Evolutionary conservation across 37 sponge, comb jelly and placozoan genomes (phyloP), one percentile per base, ranked within the genome.

Genomic region (Aphrocallistes beatrix): DNA sequence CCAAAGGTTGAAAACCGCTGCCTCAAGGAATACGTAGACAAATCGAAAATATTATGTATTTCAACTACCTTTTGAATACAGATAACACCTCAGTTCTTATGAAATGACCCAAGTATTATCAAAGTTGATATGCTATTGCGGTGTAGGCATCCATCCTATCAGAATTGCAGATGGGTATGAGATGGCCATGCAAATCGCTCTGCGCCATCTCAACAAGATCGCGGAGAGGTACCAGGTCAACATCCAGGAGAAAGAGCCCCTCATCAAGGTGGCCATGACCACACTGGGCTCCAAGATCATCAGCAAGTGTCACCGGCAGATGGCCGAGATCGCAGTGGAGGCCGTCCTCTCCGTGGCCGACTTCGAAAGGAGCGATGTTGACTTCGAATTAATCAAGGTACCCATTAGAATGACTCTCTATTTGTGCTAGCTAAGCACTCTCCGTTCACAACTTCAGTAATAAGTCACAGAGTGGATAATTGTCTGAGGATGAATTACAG

Each of bases 271-370:
- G 9, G 99, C 99, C 83, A 90, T 97, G 91, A 97, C 99, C 3
- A 93, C 99, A 0, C 91, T 97, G 0, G 95, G 99, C 21, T 97
- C 99, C 36, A 97, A 97, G 82, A 94, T 97, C 38, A 91, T 97
- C 51, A 97, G 94, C 42, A 88, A 92, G 10, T 97, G 99, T 88
- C 93, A 92, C 50, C 38, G 94, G 0, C 86, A 97, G 88, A 90
- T 97, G 90, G 99, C 99, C 25, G 94, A 97, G 86, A 97, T 97
- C 37, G 95, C 99, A 30, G 99, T 97, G 37, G 95, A 97, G 8
- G 99, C 95, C 16, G 88, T 97, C 13, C 82, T 97, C 85, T 87
- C 92, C 0, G 99, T 97, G 39, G 98, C 99, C 10, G 99, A 97
- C 51, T 37, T 97, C 83, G 92, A 94, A 47, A 83, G 95, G 23